phyloP scores from a whole-genome alignment of 2,113 vertebrate genomes.

The Cheirogaleus medius region DNA sequence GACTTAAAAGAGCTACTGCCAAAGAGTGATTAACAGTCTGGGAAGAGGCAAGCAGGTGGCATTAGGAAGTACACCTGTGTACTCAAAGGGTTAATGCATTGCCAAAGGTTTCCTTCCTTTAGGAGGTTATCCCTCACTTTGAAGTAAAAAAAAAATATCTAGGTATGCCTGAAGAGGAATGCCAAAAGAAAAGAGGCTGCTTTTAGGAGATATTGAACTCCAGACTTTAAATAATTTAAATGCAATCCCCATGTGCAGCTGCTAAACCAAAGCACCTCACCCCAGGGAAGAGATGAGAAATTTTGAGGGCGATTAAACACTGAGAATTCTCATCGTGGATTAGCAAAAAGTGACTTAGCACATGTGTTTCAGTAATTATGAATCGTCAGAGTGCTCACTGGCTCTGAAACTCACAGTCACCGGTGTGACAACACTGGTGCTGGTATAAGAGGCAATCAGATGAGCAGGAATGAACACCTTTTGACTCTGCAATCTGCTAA shows the following conservation, averaged over 20 bases:
- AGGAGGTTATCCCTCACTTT: constrained; percentile 5
- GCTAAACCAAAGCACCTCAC: constrained; percentile 82
- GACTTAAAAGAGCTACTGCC: constrained; percentile 19
- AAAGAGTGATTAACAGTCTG: constrained; percentile 20
- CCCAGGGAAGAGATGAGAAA: constrained; percentile 87
- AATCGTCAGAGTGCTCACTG: constrained; percentile 70
- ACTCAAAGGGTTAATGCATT: constrained; percentile 56
- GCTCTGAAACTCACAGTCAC: constrained; percentile 60
- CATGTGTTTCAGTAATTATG: constrained; percentile 83
- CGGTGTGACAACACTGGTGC: constrained; percentile 61
- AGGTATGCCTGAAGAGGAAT: constrained; percentile 24
- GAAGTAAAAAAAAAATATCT: constrained; percentile 62
- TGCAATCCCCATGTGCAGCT: constrained; percentile 71
- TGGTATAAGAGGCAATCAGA: constrained; percentile 65
- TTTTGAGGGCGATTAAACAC: constrained; percentile 86
- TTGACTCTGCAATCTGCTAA: constrained; percentile 46
- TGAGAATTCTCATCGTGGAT: constrained; percentile 75
- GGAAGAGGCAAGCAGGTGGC: not conserved
- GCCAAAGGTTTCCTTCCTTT: not conserved
- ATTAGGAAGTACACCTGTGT: not conserved
- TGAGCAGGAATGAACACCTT: constrained; percentile 15
- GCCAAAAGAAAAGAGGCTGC: constrained; percentile 48
- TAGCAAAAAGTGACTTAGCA: constrained; percentile 84
- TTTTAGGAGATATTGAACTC: constrained; percentile 74
- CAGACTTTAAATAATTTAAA: constrained; percentile 81